Evolutionary conservation across 2,888 invertebrate species (phyloP).

Genomic region (Campoletis raptor): DNA sequence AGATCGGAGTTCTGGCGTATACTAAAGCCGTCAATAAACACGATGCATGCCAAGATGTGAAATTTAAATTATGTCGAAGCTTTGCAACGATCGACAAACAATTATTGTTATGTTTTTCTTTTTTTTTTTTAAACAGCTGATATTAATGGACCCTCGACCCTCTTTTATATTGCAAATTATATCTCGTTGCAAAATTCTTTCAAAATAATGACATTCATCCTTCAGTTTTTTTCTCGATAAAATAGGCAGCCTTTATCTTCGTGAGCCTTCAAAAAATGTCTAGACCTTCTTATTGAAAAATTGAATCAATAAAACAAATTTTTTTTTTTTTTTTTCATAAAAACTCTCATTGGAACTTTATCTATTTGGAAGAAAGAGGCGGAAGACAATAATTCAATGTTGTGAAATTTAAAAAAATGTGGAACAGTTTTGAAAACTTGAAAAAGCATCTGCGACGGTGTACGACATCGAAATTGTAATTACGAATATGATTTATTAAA

Average conservation of each 20-base stretch:
- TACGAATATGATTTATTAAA: not conserved
- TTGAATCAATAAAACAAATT: too few species aligned
- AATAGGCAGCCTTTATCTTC: not conserved
- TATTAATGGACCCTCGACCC: not conserved
- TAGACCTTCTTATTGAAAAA: not conserved
- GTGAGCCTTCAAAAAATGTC: not conserved
- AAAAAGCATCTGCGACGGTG: not conserved
- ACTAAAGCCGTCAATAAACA: not conserved
- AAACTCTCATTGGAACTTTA: too few species aligned
- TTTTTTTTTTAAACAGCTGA: not conserved
- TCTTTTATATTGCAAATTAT: not conserved
- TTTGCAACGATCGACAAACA: not conserved
- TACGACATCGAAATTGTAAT: slow-evolving; percentile 3
- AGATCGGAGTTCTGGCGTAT: not conserved
- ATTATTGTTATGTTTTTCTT: not conserved
- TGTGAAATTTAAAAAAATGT: not conserved
- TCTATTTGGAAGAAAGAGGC: too few species aligned
- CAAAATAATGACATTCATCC: not conserved
- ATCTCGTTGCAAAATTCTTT: not conserved
- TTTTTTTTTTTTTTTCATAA: too few species aligned
- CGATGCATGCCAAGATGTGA: not conserved
- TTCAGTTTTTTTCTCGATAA: not conserved
- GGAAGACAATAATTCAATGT: not conserved
- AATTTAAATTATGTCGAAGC: not conserved
- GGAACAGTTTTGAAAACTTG: not conserved